Evolutionary conservation across 2,797 vertebrate species (phyloP).

Genomic region (Megalops cyprinoides): DNA sequence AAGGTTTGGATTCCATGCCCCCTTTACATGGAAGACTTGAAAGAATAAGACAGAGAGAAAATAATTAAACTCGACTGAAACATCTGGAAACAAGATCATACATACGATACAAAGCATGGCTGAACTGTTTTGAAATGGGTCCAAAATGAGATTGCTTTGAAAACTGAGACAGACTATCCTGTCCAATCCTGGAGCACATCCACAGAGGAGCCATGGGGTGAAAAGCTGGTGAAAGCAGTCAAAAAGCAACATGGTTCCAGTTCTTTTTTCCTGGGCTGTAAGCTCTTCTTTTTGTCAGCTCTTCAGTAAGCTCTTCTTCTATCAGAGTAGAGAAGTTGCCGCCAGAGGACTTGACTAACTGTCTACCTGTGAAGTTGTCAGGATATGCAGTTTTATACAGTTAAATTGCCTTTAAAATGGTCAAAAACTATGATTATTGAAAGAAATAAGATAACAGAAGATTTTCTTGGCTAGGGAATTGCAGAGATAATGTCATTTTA

Average conservation of each 20-base stretch:
- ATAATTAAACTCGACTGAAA: slow-evolving; percentile 25
- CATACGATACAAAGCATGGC: slow-evolving; percentile 20
- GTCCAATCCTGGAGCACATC: slow-evolving; percentile 4
- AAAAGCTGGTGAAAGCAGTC: slow-evolving; percentile 17
- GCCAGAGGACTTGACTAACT: background rate
- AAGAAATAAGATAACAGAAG: background rate
- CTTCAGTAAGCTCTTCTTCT: background rate
- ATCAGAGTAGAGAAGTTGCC: background rate
- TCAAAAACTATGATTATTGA: slow-evolving; percentile 1
- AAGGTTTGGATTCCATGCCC: background rate
- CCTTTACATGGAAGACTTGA: slow-evolving; percentile 13
- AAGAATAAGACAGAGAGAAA: slow-evolving; percentile 18
- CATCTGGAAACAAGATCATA: slow-evolving; percentile 28
- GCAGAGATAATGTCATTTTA: background rate
- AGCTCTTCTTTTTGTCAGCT: background rate
- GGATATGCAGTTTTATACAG: slow-evolving; percentile 6
- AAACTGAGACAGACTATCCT: slow-evolving; percentile 8
- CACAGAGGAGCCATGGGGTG: background rate
- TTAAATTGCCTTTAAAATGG: background rate
- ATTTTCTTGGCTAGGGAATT: background rate
- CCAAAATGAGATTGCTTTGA: slow-evolving; percentile 25
- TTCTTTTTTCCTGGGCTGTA: background rate
- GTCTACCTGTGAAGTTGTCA: background rate
- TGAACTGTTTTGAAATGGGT: slow-evolving; percentile 22
- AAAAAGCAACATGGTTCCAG: background rate